Percentiles rank a stretch among this genome's conserved stretches.
Conservation (phyloP, 2,113 vertebrate species). For the Anoura caudifer region DNA sequence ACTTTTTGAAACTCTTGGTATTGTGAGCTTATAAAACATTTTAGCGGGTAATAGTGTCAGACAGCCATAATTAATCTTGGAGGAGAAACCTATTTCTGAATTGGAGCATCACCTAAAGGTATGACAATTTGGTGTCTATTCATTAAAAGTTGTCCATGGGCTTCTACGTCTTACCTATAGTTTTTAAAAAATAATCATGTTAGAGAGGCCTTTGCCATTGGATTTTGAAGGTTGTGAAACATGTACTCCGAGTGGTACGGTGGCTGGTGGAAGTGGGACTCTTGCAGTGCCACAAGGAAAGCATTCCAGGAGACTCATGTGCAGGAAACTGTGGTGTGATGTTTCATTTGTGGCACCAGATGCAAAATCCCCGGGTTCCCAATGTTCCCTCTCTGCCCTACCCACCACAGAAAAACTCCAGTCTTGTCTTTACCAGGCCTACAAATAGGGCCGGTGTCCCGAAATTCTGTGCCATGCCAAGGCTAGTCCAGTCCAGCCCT, state of each 20-base stretch:
- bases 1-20: slow-evolving; percentile 45
- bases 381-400: no score
- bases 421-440: no score
- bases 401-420: no score
- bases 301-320: no score
- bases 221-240: slow-evolving; percentile 43
- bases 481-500: no score
- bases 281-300: not conserved
- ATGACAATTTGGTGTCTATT: slow-evolving; percentile 54
- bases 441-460: no score
- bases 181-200: slow-evolving; percentile 43
- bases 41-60: slow-evolving; percentile 47
- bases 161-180: slow-evolving; percentile 16
- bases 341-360: no score
- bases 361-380: no score
- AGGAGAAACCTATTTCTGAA: slow-evolving; percentile 47
- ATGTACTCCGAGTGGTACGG: not conserved
- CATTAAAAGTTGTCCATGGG: slow-evolving; percentile 46
- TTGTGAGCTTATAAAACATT: slow-evolving; percentile 63
- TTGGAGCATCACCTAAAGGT: slow-evolving; percentile 24
- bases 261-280: not conserved
- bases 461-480: no score
- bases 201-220: not conserved
- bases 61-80: slow-evolving; percentile 65
- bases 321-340: no score